Percentiles rank a stretch among this genome's conserved stretches.
These are phyloP conservation scores for Platerodrilus igneus DNA, from an alignment of 2,888 invertebrate genomes.

Conservation along the genomic window DNA sequence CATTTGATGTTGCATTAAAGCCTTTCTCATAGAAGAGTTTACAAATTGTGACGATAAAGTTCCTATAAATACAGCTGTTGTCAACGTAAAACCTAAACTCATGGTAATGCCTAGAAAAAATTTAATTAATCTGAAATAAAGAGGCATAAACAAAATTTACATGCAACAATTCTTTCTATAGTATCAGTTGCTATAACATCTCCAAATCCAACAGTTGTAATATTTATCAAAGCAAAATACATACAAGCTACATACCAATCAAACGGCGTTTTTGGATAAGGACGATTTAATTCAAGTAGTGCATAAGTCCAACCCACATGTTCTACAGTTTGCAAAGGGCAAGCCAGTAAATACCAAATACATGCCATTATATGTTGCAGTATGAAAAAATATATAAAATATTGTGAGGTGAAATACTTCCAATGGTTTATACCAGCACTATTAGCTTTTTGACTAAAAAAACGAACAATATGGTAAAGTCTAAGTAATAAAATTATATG, in stretches of 20 bases:
- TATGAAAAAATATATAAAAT: slow-evolving; percentile 48
- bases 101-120: slow-evolving; percentile 46
- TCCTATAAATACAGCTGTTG: slow-evolving; percentile 52
- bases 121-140: slow-evolving; percentile 2
- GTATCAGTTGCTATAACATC: slow-evolving; percentile 20
- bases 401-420: slow-evolving; percentile 51
- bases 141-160: no score
- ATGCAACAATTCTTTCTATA: slow-evolving; percentile 18
- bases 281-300: not conserved
- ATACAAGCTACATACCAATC: slow-evolving; percentile 52
- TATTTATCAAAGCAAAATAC: slow-evolving; percentile 51
- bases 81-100: slow-evolving; percentile 49
- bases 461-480: slow-evolving; percentile 48
- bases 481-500: slow-evolving; percentile 48
- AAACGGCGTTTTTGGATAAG: slow-evolving; percentile 22
- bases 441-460: slow-evolving; percentile 48
- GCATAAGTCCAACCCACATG: slow-evolving; percentile 36
- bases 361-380: slow-evolving; percentile 52
- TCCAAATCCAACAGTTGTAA: slow-evolving; percentile 39
- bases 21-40: slow-evolving; percentile 50
- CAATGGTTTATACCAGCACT: slow-evolving; percentile 52
- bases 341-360: slow-evolving; percentile 50
- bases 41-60: slow-evolving; percentile 52
- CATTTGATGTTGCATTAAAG: slow-evolving; percentile 49
- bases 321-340: slow-evolving; percentile 44